A percentile compares a stretch with the other conserved stretches of the same genome.
These are phyloP conservation scores for Listronotus bonariensis DNA, from an alignment of 1,140 invertebrate species.

Conservation along the genomic window DNA sequence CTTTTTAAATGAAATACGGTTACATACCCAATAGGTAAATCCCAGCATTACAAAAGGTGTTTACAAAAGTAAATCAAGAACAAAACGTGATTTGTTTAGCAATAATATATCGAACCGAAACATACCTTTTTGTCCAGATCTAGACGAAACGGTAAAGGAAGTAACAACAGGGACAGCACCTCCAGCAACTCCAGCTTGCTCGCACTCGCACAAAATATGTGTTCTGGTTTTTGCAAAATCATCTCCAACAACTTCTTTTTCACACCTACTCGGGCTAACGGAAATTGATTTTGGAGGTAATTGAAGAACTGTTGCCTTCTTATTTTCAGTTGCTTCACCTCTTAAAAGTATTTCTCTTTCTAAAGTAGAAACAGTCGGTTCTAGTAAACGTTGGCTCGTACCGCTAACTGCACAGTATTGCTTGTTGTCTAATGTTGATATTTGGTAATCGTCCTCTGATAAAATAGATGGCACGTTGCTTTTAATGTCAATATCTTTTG, in stretches of 20 bases:
- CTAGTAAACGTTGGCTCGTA: neutral
- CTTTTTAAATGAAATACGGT: too few species aligned
- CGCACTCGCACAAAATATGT: constrained; percentile 38
- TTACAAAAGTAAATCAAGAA: too few species aligned
- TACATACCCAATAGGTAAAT: too few species aligned
- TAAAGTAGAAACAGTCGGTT: constrained; percentile 2
- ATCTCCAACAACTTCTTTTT: constrained; percentile 30
- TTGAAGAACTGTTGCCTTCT: constrained; percentile 12
- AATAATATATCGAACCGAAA: too few species aligned
- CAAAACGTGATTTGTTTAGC: too few species aligned
- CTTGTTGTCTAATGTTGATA: too few species aligned
- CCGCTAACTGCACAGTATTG: too few species aligned
- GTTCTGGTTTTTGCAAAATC: constrained; percentile 18
- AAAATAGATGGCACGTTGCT: too few species aligned
- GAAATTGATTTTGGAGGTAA: constrained; percentile 7
- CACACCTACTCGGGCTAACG: constrained; percentile 9
- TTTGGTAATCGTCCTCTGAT: too few species aligned
- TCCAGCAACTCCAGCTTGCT: constrained; percentile 28
- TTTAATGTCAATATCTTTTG: too few species aligned
- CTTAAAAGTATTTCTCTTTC: constrained; percentile 11
- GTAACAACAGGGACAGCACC: constrained; percentile 32
- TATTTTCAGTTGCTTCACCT: constrained; percentile 5
- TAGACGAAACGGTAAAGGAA: constrained; percentile 15
- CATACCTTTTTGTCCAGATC: neutral
- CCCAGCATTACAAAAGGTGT: too few species aligned